Evolutionary conservation across 2,797 vertebrate genomes (phyloP).

Genomic region (Chelmon rostratus): DNA sequence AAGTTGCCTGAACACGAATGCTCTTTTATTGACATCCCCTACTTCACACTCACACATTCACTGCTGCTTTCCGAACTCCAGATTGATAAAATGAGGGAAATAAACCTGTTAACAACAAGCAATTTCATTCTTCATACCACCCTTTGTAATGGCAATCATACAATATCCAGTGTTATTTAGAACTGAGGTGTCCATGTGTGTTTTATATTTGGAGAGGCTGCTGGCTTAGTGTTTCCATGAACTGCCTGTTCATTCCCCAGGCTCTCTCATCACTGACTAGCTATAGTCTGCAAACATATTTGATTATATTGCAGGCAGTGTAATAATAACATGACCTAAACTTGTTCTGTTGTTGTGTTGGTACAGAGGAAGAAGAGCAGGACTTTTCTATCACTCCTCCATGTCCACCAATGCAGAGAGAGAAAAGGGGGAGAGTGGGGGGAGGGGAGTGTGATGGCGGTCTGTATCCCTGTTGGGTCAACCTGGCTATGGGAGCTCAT

Average conservation of each 20-base stretch:
- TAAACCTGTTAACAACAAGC: not conserved
- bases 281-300: constrained; percentile 54
- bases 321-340: constrained; percentile 61
- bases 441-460: constrained; percentile 8
- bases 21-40: not conserved
- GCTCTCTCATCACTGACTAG: constrained; percentile 31
- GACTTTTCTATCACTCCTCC: constrained; percentile 17
- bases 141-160: not conserved
- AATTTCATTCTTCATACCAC: not conserved
- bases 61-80: not conserved
- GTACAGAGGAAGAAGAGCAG: constrained; percentile 16
- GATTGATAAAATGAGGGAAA: not conserved
- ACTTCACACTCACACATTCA: constrained; percentile 4
- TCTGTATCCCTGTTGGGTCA: constrained; percentile 53
- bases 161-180: not conserved
- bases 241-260: constrained; percentile 26
- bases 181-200: constrained; percentile 33
- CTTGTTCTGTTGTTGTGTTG: constrained; percentile 29
- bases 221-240: constrained; percentile 66
- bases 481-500: constrained; percentile 64
- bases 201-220: constrained; percentile 63
- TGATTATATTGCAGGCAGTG: constrained; percentile 40
- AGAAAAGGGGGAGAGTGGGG: not conserved
- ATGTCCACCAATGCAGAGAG: constrained; percentile 24
- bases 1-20: not conserved